Evolutionary conservation across 2,113 vertebrate genomes (phyloP).

Genomic region (Cryptomyrus ogoouensis): DNA sequence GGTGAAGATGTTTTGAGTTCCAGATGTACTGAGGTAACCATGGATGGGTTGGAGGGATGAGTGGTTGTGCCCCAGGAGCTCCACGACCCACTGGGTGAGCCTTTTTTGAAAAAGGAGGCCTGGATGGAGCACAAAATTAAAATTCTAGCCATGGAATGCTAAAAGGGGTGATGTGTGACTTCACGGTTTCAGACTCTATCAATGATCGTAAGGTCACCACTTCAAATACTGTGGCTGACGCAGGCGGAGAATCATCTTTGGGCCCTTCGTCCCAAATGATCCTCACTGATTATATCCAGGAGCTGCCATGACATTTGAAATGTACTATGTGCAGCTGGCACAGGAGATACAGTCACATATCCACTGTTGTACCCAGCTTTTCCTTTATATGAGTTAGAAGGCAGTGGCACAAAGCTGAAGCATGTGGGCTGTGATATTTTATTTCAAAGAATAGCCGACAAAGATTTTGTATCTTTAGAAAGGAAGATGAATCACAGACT

Average conservation of each 20-base stretch:
- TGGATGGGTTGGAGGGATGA: too few species aligned
- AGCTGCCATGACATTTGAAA: background rate
- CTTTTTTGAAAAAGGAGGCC: background rate
- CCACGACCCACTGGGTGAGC: background rate
- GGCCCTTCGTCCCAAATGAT: background rate
- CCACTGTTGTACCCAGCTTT: background rate
- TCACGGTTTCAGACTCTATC: background rate
- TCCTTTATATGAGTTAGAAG: background rate
- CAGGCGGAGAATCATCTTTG: background rate
- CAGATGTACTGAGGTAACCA: too few species aligned
- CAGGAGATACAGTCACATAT: background rate
- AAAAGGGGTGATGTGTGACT: background rate
- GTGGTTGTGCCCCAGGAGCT: background rate
- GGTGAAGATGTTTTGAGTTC: too few species aligned
- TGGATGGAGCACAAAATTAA: background rate
- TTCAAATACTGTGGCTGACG: too few species aligned
- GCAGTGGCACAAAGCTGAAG: background rate
- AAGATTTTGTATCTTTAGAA: background rate
- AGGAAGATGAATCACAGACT: background rate
- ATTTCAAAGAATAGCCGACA: background rate
- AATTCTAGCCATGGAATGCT: background rate
- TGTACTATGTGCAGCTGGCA: background rate
- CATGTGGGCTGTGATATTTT: background rate
- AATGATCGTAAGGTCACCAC: background rate
- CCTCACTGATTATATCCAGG: background rate